phyloP scores from a whole-genome alignment of 2,113 vertebrate genomes.

The Elaphurus davidianus region DNA sequence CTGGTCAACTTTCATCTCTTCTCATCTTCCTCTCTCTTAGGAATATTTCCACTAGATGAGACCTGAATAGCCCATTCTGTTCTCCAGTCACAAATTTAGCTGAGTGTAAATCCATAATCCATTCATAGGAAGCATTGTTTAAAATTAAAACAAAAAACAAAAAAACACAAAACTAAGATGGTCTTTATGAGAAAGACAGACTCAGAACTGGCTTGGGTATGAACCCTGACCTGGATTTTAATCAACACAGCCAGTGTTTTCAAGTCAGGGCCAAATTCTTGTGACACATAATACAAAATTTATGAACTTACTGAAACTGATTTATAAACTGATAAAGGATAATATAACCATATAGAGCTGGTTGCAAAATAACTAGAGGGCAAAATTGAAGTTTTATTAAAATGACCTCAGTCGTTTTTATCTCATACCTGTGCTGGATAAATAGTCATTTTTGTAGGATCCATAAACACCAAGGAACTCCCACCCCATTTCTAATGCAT shows the following conservation, averaged over 20 bases:
- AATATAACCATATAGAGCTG: background rate
- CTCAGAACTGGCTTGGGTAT: background rate
- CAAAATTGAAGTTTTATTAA: conserved; percentile 47
- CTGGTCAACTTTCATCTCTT: background rate
- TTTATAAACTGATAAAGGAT: conserved; percentile 56
- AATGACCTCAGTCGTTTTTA: conserved; percentile 39
- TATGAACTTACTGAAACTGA: conserved; percentile 54
- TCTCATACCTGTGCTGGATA: background rate
- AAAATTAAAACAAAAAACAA: background rate
- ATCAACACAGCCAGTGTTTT: conserved; percentile 25
- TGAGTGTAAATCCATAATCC: background rate
- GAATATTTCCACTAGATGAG: background rate
- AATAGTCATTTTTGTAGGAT: background rate
- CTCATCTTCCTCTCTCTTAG: background rate
- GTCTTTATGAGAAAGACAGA: conserved; percentile 2
- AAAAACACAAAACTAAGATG: background rate
- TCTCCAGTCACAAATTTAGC: background rate
- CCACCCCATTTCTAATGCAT: background rate
- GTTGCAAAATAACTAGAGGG: conserved; percentile 44
- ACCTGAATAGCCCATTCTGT: background rate
- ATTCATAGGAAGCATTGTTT: background rate
- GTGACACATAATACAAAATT: conserved; percentile 39
- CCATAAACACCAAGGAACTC: background rate
- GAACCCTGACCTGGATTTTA: conserved; percentile 25
- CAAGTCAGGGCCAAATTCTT: conserved; percentile 33